Conservation (phyloP, 2,797 vertebrate genomes). For the Pangasius mekongensis region DNA sequence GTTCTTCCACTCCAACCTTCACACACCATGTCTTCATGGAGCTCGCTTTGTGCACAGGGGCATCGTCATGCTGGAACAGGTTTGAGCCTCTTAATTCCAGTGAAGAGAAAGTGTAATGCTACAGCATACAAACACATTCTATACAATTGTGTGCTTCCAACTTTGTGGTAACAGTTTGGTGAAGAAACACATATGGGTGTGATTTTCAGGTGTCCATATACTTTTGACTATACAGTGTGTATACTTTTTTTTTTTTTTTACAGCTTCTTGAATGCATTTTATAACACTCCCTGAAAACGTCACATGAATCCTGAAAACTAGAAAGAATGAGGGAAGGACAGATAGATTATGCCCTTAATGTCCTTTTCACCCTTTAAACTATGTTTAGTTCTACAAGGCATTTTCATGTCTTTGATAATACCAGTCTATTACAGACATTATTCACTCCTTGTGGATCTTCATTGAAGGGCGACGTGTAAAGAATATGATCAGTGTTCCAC, state of each 20-base stretch:
- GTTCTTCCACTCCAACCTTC: background rate
- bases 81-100: too few species aligned
- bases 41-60: background rate
- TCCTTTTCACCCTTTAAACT: background rate
- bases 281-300: background rate
- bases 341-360: background rate
- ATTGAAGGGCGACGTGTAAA: background rate
- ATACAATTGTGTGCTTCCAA: too few species aligned
- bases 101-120: too few species aligned
- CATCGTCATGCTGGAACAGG: background rate
- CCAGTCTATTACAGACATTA: background rate
- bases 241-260: too few species aligned
- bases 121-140: too few species aligned
- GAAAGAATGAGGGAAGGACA: background rate
- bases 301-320: background rate
- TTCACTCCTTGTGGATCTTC: constrained; percentile 37
- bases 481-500: constrained; percentile 3
- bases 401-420: constrained; percentile 33
- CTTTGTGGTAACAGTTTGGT: too few species aligned
- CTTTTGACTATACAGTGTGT: too few species aligned
- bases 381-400: background rate
- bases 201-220: too few species aligned
- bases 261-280: background rate
- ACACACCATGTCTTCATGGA: background rate
- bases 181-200: too few species aligned